A percentile compares a stretch with the other conserved stretches of the same genome.
Evolutionary conservation across 2,113 vertebrate genomes (phyloP).

Genomic region (Pyxicephalus adspersus): DNA sequence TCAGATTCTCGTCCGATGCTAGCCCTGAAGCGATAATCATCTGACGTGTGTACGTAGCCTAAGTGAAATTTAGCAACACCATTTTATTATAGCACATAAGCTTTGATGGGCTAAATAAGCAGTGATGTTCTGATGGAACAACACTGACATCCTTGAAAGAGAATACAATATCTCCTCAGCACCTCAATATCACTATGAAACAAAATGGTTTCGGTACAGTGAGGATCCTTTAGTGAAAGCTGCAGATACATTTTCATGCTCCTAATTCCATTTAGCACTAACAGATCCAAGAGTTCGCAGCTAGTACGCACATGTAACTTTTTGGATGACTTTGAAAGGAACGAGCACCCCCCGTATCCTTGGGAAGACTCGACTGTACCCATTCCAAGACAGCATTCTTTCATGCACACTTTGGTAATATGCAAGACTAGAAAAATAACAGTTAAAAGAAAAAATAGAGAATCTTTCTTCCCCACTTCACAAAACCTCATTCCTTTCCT

Average conservation of each 20-base stretch:
- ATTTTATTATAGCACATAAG: no score
- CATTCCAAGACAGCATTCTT: conserved; percentile 47
- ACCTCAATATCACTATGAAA: no score
- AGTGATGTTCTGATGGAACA: no score
- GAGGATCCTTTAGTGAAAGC: background rate
- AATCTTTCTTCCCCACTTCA: conserved; percentile 24
- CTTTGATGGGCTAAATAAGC: no score
- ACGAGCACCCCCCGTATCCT: conserved; percentile 23
- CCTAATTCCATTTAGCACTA: background rate
- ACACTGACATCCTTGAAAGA: no score
- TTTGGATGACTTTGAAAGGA: conserved; percentile 42
- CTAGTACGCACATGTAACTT: conserved; percentile 20
- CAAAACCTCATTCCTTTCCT: conserved; percentile 50
- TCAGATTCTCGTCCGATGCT: no score
- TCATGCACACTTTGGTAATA: conserved; percentile 45
- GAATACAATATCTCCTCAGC: no score
- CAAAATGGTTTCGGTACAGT: no score
- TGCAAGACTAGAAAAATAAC: conserved; percentile 43
- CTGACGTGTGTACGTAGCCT: no score
- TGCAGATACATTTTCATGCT: background rate
- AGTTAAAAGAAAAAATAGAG: conserved; percentile 1
- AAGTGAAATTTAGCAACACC: no score
- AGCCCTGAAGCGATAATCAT: no score
- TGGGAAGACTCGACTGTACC: background rate
- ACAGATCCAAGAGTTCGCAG: conserved; percentile 39